Conservation (phyloP, 1,140 invertebrate genomes). For the Drosophila ercepeae region DNA sequence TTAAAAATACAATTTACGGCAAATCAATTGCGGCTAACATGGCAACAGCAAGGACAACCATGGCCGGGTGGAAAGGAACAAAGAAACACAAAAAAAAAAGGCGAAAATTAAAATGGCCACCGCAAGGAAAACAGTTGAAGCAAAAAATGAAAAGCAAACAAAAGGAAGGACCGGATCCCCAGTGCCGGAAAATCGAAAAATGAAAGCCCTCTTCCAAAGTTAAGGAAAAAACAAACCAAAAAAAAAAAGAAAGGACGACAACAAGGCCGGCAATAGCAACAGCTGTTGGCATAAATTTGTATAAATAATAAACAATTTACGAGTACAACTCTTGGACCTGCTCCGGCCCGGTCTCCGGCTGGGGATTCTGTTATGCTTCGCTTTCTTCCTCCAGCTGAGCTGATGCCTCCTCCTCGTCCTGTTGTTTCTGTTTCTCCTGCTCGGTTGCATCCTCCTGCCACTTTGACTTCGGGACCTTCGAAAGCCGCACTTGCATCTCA, state of each 20-base stretch:
- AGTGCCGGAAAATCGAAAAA: conserved; percentile 28
- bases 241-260: conserved; percentile 25
- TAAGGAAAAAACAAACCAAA: conserved; percentile 8
- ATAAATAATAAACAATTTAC: conserved; percentile 75
- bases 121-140: conserved; percentile 53
- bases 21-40: conserved; percentile 78
- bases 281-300: conserved; percentile 77
- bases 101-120: conserved; percentile 67
- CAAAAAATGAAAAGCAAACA: conserved; percentile 79
- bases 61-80: conserved; percentile 6
- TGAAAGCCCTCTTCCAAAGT: conserved; percentile 1
- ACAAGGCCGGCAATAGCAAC: conserved; percentile 44
- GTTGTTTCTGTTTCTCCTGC: not conserved
- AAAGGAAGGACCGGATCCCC: conserved; percentile 3
- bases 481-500: conserved; percentile 21
- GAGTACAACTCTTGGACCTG: conserved; percentile 16
- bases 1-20: conserved; percentile 79
- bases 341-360: not conserved
- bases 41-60: conserved; percentile 38
- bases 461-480: not conserved
- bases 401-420: not conserved
- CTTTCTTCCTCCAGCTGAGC: not conserved
- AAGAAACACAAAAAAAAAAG: conserved; percentile 11
- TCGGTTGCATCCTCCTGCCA: not conserved
- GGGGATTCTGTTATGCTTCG: not conserved